Percentiles rank a stretch among this genome's conserved stretches.
Conservation (phyloP, 2,888 invertebrate species). For the Nephrotoma flavescens region DNA sequence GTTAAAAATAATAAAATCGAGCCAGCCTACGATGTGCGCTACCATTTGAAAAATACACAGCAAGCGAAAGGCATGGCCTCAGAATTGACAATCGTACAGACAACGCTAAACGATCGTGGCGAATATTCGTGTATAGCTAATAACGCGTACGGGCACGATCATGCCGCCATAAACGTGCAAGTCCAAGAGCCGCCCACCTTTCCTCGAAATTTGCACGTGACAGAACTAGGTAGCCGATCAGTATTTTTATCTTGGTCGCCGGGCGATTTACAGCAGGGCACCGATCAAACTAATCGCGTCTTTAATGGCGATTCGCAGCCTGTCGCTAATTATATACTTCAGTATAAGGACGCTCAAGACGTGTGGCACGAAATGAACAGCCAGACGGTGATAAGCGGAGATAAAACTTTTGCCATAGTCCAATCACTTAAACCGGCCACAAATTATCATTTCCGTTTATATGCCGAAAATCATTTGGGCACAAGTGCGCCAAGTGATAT, state of each 20-base stretch:
- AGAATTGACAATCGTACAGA: slow-evolving; percentile 39
- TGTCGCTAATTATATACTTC: slow-evolving; percentile 40
- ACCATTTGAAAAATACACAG: slow-evolving; percentile 29
- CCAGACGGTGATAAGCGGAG: slow-evolving; percentile 39
- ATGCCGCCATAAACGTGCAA: slow-evolving; percentile 32
- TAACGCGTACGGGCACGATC: slow-evolving; percentile 46
- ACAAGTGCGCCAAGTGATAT: slow-evolving; percentile 43
- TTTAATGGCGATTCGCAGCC: slow-evolving; percentile 32
- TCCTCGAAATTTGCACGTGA: slow-evolving; percentile 39
- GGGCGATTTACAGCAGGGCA: slow-evolving; percentile 19
- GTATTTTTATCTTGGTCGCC: slow-evolving; percentile 41
- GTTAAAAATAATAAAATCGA: slow-evolving; percentile 34
- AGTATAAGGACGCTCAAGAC: slow-evolving; percentile 43
- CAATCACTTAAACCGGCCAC: slow-evolving; percentile 41
- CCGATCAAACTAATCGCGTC: slow-evolving; percentile 21
- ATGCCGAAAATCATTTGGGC: slow-evolving; percentile 46
- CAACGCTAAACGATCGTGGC: slow-evolving; percentile 36
- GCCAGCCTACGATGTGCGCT: slow-evolving; percentile 35
- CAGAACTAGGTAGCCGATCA: slow-evolving; percentile 39
- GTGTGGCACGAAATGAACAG: slow-evolving; percentile 42
- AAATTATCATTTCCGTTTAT: slow-evolving; percentile 42
- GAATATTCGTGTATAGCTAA: slow-evolving; percentile 46
- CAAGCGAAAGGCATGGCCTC: slow-evolving; percentile 34
- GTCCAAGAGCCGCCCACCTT: slow-evolving; percentile 46
- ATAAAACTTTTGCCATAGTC: slow-evolving; percentile 37